Base-by-base conservation (phyloP, 2,113 vertebrate genomes). In the Saccopteryx bilineata region DNA sequence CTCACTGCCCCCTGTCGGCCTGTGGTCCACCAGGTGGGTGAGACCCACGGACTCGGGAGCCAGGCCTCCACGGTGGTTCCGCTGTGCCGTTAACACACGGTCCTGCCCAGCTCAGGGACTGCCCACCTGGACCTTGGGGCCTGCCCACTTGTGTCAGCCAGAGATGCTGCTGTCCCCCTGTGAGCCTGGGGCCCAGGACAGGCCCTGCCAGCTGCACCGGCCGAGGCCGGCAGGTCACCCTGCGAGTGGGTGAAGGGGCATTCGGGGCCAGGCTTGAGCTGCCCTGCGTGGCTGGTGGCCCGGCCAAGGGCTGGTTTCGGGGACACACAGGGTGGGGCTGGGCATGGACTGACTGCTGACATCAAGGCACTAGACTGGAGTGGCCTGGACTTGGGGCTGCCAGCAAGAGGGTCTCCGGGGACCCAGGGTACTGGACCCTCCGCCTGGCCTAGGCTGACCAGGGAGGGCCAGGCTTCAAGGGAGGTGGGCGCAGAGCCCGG, bases 51-150 rank as follows among this genome's bases (percentile, higher is more conserved):
- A 5, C 79, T 8, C 5, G 0, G 2, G 28, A 11, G 2, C 56
- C 26, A 10, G 52, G 26, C 18, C 63, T 13, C n/a, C 7, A 0
- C 0, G 1, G 50, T 5, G 24, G 21, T 17, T 19, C n/a, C 1
- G 3, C 21, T 28, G 39, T 2, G 19, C 46, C 1, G 1, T 60
- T 2, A 24, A 5, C 28, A 5, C 26, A 7, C 4, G 0, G 5
- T 5, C 4, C 23, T 14, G 23, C n/a, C 3, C 0, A 18, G 61
- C 0, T 0, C 3, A 26, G 72, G 5, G 23, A 1, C 61, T 19
- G 31, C 66, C 17, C 1, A 0, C 76, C 76, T n/a, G 5, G 54
- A n/a, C 11, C 75, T 19, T 2, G 1, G 80, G 4, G 5, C 24
- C 75, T 6, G 5, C 24, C 75, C 2, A 0, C 5, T 23, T 10